Conservation (phyloP, 2,888 invertebrate species). For the Rhabditophanes sp. region DNA sequence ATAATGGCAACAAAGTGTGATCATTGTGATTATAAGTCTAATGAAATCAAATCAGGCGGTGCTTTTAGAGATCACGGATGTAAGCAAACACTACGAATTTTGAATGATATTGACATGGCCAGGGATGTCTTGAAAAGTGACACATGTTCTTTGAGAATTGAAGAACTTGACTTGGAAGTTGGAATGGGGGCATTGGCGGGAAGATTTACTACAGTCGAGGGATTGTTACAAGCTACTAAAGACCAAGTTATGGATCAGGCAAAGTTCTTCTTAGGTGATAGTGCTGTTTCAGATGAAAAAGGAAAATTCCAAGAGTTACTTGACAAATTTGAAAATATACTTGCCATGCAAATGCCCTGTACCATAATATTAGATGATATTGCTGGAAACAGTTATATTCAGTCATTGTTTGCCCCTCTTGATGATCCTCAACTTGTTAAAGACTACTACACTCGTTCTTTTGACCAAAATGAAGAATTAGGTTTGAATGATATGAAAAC, state of each 20-base stretch:
- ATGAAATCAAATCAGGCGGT: conserved; percentile 58
- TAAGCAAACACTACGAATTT: conserved; percentile 4
- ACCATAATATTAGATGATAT: conserved; percentile 82
- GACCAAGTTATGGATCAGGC: conserved; percentile 25
- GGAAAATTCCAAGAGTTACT: conserved; percentile 22
- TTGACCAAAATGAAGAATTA: conserved; percentile 81
- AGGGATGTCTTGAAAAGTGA: conserved; percentile 89
- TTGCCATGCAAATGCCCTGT: conserved; percentile 46
- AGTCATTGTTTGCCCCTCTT: conserved; percentile 44
- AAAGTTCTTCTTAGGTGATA: conserved; percentile 40
- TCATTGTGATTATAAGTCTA: conserved; percentile 71
- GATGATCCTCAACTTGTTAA: conserved; percentile 54
- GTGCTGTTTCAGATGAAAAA: conserved; percentile 13
- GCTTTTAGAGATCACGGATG: conserved; percentile 31
- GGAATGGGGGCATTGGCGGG: conserved; percentile 73
- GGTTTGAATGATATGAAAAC: conserved; percentile 90
- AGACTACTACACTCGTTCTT: conserved; percentile 62
- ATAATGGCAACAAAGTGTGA: conserved; percentile 93
- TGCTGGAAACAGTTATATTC: conserved; percentile 83
- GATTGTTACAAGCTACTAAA: conserved; percentile 61
- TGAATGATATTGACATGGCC: conserved; percentile 59
- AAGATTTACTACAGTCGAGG: conserved; percentile 85
- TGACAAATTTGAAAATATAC: conserved; percentile 18
- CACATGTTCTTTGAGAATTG: conserved; percentile 62
- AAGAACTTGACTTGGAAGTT: conserved; percentile 58